phyloP scores from a whole-genome alignment of 2,113 vertebrate species.

The Callipepla californica region DNA sequence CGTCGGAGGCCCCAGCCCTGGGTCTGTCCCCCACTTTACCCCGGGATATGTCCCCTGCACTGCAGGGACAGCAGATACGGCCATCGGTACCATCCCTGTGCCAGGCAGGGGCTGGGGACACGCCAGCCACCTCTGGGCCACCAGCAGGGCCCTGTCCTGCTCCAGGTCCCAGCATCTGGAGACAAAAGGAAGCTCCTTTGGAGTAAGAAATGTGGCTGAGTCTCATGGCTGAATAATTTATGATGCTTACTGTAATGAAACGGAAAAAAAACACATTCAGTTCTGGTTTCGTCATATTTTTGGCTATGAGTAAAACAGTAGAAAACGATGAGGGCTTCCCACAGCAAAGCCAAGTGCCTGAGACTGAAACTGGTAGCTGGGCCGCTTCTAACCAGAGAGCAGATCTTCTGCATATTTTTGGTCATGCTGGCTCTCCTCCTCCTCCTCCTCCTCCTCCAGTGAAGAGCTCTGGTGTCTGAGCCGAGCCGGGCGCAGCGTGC shows the following conservation, averaged over 20 bases:
- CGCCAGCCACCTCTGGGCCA: background rate
- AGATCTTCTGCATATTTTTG: constrained; percentile 50
- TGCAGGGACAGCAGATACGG: background rate
- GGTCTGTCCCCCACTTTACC: background rate
- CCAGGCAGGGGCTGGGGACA: background rate
- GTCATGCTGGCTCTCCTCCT: background rate
- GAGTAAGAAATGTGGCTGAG: constrained; percentile 16
- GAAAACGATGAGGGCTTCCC: constrained; percentile 36
- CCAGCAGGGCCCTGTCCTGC: background rate
- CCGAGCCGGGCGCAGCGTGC: background rate
- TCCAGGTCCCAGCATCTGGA: background rate
- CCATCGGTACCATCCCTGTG: background rate
- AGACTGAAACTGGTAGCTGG: constrained; percentile 30
- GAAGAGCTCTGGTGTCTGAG: background rate
- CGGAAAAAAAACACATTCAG: constrained; percentile 7
- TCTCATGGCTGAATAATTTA: constrained; percentile 55
- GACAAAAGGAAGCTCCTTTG: constrained; percentile 30
- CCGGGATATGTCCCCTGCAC: background rate
- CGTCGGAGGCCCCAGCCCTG: background rate
- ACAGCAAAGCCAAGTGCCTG: constrained; percentile 24
- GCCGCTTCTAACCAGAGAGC: constrained; percentile 23
- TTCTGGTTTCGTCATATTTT: constrained; percentile 58
- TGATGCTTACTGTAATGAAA: constrained; percentile 56
- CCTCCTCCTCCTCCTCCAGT: background rate
- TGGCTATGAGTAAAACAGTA: constrained; percentile 43